phyloP scores from a whole-genome alignment of 2,888 invertebrate genomes.

The Sipha maydis region DNA sequence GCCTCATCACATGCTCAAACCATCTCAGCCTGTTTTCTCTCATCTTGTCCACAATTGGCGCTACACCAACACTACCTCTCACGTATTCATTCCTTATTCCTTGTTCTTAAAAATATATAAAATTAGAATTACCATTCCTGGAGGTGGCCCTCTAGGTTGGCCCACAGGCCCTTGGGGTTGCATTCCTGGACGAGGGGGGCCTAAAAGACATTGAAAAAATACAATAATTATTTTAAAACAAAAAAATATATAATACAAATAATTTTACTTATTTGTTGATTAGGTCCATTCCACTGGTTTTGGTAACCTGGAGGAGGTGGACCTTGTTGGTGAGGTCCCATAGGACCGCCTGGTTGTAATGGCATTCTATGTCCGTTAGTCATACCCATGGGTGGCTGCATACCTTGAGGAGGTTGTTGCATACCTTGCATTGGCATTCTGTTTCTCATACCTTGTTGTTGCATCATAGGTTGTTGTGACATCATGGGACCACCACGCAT shows the following conservation, averaged over 20 bases:
- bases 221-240: too few relatives aligned
- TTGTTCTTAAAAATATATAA: background rate
- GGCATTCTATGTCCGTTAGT: constrained; percentile 68
- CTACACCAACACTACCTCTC: too few relatives aligned
- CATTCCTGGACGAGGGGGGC: constrained; percentile 72
- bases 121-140: constrained; percentile 67
- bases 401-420: constrained; percentile 70
- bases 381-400: constrained; percentile 69
- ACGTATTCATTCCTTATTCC: too few relatives aligned
- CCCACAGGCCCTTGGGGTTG: constrained; percentile 72
- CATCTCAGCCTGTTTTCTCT: too few relatives aligned
- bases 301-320: constrained; percentile 72
- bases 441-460: constrained; percentile 69
- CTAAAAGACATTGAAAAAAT: constrained; percentile 21
- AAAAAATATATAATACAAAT: constrained; percentile 15
- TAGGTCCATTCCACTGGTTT: constrained; percentile 72
- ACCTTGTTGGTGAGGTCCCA: constrained; percentile 68
- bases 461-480: constrained; percentile 62
- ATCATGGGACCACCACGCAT: constrained; percentile 71
- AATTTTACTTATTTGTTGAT: constrained; percentile 69
- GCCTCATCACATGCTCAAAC: too few relatives aligned
- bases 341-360: constrained; percentile 65
- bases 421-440: constrained; percentile 70
- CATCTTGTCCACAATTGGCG: too few relatives aligned
- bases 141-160: constrained; percentile 69